phyloP scores from a whole-genome alignment of 2,888 invertebrate genomes.

The Melanchra persicariae region DNA sequence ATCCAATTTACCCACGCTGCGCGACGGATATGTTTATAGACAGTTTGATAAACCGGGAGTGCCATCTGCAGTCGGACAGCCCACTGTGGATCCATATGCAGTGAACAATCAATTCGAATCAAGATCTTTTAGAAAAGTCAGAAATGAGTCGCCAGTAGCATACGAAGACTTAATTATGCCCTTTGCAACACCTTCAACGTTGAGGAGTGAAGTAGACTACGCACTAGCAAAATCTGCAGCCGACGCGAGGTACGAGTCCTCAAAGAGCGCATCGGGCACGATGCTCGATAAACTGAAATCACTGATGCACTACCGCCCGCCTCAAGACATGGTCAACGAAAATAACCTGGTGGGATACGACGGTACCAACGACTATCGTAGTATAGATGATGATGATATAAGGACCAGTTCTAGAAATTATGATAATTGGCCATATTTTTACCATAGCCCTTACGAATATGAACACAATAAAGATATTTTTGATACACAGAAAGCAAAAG shows the following conservation, averaged over 20 bases:
- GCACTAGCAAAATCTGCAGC: conserved; percentile 69
- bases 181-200: conserved; percentile 41
- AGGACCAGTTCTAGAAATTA: conserved; percentile 76
- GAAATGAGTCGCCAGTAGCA: background rate
- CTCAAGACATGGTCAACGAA: conserved; percentile 62
- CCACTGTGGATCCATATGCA: conserved; percentile 30
- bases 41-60: conserved; percentile 68
- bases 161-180: conserved; percentile 39
- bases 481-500: conserved; percentile 78
- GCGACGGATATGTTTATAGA: conserved; percentile 73
- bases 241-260: conserved; percentile 69
- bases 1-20: conserved; percentile 66
- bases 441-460: conserved; percentile 79
- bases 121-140: conserved; percentile 46
- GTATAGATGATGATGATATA: conserved; percentile 80
- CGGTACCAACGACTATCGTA: conserved; percentile 67
- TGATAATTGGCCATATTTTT: conserved; percentile 80
- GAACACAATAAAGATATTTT: conserved; percentile 73
- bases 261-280: conserved; percentile 69
- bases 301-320: conserved; percentile 73
- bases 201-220: conserved; percentile 64
- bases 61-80: conserved; percentile 55
- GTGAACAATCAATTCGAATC: conserved; percentile 30
- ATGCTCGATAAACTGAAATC: conserved; percentile 75
- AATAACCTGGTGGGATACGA: conserved; percentile 49